Base-by-base conservation (phyloP, 1,140 invertebrate species). In the Mylabris phalerata region DNA sequence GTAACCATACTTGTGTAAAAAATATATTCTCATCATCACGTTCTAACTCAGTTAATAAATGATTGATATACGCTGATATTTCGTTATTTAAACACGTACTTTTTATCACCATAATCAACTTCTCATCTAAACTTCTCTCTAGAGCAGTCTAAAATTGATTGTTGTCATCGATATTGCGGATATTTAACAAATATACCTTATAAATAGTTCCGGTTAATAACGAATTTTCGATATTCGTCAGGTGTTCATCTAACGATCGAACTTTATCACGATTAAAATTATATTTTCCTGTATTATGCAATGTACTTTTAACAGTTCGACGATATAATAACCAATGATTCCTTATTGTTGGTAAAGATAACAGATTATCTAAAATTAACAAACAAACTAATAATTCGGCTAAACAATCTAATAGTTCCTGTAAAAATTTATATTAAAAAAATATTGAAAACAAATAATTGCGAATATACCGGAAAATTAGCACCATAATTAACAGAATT, bases 271-370 rank as follows among this genome's bases (percentile, higher is more conserved):
- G 67, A 2, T 79, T 68, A 25, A 84, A 73, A 10, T 77, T 77
- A 69, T 87, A 87, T 66, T 84, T 81, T 1, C 71, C 67, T 19
- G 83, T 81, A 74, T 88, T 85, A 62, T 87, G 84, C 45, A 83
- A 78, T 2, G 88, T 81, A 11, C 83, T 83, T 52, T 81, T 80
- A 1, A 90, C 77, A 71, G 87, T 82, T 64, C 84, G 79, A 67
- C 82, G 78, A 64, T 90, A 91, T 3, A 82, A 74, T 10, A 80
- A 80, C 85, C 85, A 90, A 67, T 88, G 83, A 11, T 88, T 83
- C 52, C 81, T 71, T 3, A 91, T 72, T 0, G 77, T 72, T 2
- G 78, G 75, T 56, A 85, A 82, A 26, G 79, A 76, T 32, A 92
- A 77, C 10, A 92, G 74, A 73, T 84, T 82, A 70, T 92, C 89